A percentile compares a stretch with the other conserved stretches of the same genome.
These are phyloP conservation scores for Zaprionus capensis DNA, from an alignment of 1,140 invertebrate genomes.

Conservation along the genomic window DNA sequence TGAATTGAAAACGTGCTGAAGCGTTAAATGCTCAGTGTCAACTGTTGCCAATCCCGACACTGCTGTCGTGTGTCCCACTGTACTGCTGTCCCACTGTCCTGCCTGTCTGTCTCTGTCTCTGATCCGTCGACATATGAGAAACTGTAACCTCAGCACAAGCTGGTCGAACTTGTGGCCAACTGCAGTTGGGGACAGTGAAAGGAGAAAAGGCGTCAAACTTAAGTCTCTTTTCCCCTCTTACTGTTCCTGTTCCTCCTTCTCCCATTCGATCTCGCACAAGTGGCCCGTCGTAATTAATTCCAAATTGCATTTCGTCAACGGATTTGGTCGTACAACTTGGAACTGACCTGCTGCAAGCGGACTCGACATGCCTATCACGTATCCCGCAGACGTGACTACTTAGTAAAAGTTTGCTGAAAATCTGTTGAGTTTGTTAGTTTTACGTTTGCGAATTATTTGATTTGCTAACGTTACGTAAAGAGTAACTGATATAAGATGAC, in stretches of 20 bases:
- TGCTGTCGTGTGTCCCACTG: background rate
- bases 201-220: background rate
- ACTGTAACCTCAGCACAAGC: slow-evolving; percentile 80
- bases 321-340: slow-evolving; percentile 23
- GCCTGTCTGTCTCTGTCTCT: slow-evolving; percentile 13
- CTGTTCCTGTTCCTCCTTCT: background rate
- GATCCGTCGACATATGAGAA: slow-evolving; percentile 78
- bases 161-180: slow-evolving; percentile 45
- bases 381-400: background rate
- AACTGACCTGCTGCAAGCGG: slow-evolving; percentile 23
- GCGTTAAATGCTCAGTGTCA: slow-evolving; percentile 84
- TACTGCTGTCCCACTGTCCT: slow-evolving; percentile 12
- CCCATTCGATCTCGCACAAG: slow-evolving; percentile 28
- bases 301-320: slow-evolving; percentile 64
- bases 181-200: background rate
- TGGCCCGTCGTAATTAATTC: slow-evolving; percentile 69
- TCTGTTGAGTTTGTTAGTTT: slow-evolving; percentile 33
- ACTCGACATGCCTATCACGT: slow-evolving; percentile 20
- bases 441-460: background rate
- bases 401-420: slow-evolving; percentile 34
- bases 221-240: background rate
- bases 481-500: background rate
- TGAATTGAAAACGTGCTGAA: slow-evolving; percentile 84
- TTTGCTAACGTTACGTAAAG: background rate
- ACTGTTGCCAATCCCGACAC: slow-evolving; percentile 72